Conservation (phyloP, 2,888 invertebrate genomes). For the Drosophila nigricruria region DNA sequence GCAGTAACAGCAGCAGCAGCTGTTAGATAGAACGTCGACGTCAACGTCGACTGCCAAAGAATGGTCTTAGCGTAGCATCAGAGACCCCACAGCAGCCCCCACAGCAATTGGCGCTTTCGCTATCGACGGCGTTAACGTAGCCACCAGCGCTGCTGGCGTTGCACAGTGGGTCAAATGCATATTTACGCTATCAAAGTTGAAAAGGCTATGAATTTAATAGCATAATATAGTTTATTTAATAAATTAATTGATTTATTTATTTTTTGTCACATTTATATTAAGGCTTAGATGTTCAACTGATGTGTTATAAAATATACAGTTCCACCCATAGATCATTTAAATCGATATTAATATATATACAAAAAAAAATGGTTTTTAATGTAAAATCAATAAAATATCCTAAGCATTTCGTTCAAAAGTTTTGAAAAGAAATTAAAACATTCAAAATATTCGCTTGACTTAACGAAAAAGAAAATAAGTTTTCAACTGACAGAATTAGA, state of each 20-base stretch:
- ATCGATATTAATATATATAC: not conserved
- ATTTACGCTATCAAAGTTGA: not conserved
- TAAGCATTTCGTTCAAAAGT: not conserved
- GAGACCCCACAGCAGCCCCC: slow-evolving; percentile 51
- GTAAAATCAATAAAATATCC: not conserved
- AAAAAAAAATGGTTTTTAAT: not conserved
- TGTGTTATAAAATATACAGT: no score
- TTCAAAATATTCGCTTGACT: not conserved
- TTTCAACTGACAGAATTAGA: not conserved
- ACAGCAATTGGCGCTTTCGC: slow-evolving; percentile 51
- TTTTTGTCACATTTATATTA: not conserved
- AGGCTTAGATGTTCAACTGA: not conserved
- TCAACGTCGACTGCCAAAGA: slow-evolving; percentile 62
- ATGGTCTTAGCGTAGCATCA: slow-evolving; percentile 69
- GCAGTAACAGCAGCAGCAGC: slow-evolving; percentile 59
- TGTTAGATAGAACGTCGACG: slow-evolving; percentile 31
- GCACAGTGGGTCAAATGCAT: slow-evolving; percentile 29
- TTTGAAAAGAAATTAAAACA: not conserved
- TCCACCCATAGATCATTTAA: not conserved
- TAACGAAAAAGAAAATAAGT: not conserved
- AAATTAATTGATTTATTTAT: not conserved
- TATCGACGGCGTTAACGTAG: slow-evolving; percentile 40
- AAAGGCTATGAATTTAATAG: not conserved
- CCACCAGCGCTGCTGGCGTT: slow-evolving; percentile 35
- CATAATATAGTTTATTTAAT: not conserved